These are phyloP conservation scores for Pluvialis apricaria DNA, from an alignment of 2,113 vertebrate species.

Conservation along the genomic window DNA sequence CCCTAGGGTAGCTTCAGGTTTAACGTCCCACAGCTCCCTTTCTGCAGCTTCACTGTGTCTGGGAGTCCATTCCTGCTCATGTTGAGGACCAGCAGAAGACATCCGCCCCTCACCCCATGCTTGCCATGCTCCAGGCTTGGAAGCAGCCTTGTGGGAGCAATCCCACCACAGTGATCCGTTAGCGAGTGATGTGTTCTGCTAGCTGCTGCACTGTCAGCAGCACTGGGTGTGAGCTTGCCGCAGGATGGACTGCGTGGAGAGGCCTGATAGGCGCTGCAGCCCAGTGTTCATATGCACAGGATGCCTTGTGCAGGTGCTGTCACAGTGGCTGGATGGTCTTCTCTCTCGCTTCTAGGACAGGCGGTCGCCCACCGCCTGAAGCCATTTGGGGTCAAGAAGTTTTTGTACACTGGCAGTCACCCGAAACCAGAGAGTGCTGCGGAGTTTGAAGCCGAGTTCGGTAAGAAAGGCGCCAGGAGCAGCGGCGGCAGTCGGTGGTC, in stretches of 20 bases:
- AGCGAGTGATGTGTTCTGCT: fast-evolving
- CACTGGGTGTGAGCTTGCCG: fast-evolving
- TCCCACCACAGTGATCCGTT: fast-evolving
- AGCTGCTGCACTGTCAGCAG: neutral
- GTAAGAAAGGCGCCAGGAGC: conserved; percentile 55
- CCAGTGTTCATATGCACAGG: fast-evolving
- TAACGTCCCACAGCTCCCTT: fast-evolving
- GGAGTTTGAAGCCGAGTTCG: conserved; percentile 85
- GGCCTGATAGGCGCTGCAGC: fast-evolving
- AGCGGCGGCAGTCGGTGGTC: fast-evolving
- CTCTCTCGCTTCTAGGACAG: conserved; percentile 74
- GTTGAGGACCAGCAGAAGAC: neutral
- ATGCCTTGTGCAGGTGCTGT: fast-evolving
- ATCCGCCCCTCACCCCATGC: fast-evolving
- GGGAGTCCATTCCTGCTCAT: fast-evolving
- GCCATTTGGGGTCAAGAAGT: conserved; percentile 90
- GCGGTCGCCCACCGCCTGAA: conserved; percentile 89
- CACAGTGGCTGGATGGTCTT: neutral
- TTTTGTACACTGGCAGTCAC: conserved; percentile 84
- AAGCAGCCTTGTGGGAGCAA: neutral
- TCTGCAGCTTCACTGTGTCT: no score
- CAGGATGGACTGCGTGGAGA: neutral
- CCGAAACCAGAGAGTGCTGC: conserved; percentile 72
- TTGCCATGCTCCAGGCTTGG: fast-evolving
- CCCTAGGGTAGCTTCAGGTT: neutral